Conservation (phyloP, 2,888 invertebrate species). For the Thecophora atra region DNA sequence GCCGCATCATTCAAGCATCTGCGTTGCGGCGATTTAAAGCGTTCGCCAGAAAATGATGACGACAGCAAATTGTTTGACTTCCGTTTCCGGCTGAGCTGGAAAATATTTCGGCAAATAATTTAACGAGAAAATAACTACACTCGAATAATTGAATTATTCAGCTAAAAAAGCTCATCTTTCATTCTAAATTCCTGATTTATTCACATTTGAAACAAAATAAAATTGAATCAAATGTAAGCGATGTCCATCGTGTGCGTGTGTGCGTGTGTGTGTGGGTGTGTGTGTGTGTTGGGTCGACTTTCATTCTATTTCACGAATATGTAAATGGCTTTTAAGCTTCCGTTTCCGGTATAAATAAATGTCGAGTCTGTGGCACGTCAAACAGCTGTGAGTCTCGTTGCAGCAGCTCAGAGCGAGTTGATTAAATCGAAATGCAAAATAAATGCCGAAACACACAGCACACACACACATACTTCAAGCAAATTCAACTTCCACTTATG, state of each 20-base stretch:
- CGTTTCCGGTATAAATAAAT: conserved; percentile 21
- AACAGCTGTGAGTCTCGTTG: not conserved
- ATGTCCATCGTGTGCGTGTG: not conserved
- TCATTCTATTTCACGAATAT: conserved; percentile 4
- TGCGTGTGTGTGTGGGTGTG: not conserved
- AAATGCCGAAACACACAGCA: not conserved
- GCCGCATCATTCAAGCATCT: too few species aligned
- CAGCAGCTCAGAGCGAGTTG: not conserved
- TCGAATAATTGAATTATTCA: conserved; percentile 13
- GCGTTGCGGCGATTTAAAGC: too few species aligned
- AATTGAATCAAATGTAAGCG: not conserved
- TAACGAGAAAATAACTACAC: not conserved
- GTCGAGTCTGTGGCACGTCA: not conserved
- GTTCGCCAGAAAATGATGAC: not conserved
- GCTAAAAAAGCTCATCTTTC: not conserved
- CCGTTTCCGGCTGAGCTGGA: not conserved
- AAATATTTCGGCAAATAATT: conserved; percentile 12
- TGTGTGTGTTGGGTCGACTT: too few species aligned
- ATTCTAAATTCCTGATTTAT: not conserved
- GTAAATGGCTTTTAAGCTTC: conserved; percentile 18
- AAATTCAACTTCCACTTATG: not conserved
- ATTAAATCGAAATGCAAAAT: conserved; percentile 13
- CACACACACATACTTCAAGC: not conserved
- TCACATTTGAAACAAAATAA: not conserved
- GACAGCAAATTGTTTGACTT: conserved; percentile 9